These are phyloP conservation scores for Nettapus auritus DNA, from an alignment of 2,113 vertebrate genomes.

Conservation along the genomic window DNA sequence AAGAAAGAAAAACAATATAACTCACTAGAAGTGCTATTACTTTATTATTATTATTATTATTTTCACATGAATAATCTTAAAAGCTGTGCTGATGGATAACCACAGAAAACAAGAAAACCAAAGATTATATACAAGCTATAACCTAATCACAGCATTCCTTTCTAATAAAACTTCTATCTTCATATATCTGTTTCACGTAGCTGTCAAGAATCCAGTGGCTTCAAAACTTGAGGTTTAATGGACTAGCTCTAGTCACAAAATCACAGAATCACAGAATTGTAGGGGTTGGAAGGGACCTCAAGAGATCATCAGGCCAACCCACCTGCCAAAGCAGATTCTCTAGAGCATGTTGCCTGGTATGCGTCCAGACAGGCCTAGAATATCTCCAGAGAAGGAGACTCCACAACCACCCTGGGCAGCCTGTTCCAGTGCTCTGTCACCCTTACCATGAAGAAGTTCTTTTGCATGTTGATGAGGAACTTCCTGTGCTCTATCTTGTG, in stretches of 20 bases:
- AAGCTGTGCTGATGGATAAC: background rate
- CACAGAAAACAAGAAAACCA: background rate
- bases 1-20: background rate
- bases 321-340: too few species aligned
- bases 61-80: background rate
- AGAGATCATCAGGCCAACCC: too few species aligned
- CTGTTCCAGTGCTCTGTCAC: too few species aligned
- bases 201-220: background rate
- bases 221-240: background rate
- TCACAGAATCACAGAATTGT: too few species aligned
- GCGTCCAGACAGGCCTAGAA: too few species aligned
- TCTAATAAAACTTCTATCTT: background rate
- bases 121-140: background rate
- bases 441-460: too few species aligned
- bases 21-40: background rate
- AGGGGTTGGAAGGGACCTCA: too few species aligned
- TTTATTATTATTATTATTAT: background rate
- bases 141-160: background rate
- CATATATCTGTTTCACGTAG: background rate
- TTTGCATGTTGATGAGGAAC: too few species aligned
- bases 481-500: too few species aligned
- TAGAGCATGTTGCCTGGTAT: too few species aligned
- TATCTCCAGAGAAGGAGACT: too few species aligned
- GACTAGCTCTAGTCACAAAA: background rate
- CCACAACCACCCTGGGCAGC: too few species aligned